Conservation (phyloP, 2,797 vertebrate genomes). For the Carcharodon carcharias region DNA sequence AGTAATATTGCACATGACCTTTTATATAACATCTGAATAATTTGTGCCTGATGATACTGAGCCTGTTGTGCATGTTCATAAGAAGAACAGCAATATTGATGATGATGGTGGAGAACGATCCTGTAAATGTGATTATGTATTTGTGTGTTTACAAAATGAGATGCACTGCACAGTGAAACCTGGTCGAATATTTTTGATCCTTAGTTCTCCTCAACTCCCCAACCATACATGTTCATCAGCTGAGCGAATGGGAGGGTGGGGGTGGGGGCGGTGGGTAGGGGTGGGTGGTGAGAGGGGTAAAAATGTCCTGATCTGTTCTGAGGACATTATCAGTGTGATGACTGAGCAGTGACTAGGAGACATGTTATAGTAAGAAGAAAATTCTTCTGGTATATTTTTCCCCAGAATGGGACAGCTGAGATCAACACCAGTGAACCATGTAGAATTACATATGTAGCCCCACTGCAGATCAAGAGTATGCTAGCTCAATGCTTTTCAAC, state of each 20-base stretch:
- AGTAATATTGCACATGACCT: not conserved
- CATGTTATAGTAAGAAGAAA: not conserved
- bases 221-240: not conserved
- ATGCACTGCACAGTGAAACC: conserved; percentile 17
- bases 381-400: not conserved
- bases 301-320: not conserved
- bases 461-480: not conserved
- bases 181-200: not conserved
- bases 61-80: not conserved
- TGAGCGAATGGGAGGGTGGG: not conserved
- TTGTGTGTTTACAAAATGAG: conserved; percentile 5
- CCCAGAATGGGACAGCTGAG: not conserved
- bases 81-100: not conserved
- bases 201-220: not conserved
- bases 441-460: not conserved
- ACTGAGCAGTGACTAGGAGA: not conserved
- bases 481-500: not conserved
- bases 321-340: not conserved
- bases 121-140: conserved; percentile 15
- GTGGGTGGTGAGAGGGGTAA: not conserved
- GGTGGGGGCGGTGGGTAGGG: no score
- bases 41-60: not conserved
- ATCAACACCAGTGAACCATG: not conserved
- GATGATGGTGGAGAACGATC: not conserved
- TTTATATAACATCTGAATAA: not conserved